Base-by-base conservation (phyloP, 2,888 invertebrate genomes). In the Eupeodes luniger region DNA sequence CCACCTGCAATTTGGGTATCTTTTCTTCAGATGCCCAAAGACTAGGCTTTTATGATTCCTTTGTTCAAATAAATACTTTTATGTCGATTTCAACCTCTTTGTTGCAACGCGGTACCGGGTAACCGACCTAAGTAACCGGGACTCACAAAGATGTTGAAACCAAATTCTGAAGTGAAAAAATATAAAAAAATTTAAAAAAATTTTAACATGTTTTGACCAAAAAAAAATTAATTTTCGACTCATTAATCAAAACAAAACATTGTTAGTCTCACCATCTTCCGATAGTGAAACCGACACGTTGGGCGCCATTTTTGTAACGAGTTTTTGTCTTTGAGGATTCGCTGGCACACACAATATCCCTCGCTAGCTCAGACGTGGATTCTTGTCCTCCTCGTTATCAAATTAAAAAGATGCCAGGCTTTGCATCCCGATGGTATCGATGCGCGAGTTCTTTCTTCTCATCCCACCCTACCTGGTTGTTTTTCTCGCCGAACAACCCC, bases 291-390 rank as follows among this genome's bases (percentile, higher is more conserved):
- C 51, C 51, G n/a, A 16, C 51, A 51, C 51, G 51, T 51, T 51
- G 51, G 51, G 51, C 51, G 51, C 51, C n/a, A 51, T 51, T 16
- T 51, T 51, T 51, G 51, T 51, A 51, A 51, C 51, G 51, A 51
- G n/a, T 51, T 51, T 51, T n/a, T 0, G 1, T 51, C 9, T 1
- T 16, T 9, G 51, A 51, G n/a, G 51, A 5, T n/a, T 16, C 5
- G 51, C 51, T 51, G 51, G n/a, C 51, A 51, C 51, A 51, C 5
- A n/a, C 4, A 51, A n/a, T 9, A 7, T 51, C 51, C 51, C n/a
- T 6, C 5, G 16, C 10, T 12, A 47, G 47, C 47, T 47, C 47
- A n/a, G n/a, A n/a, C n/a, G n/a, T n/a, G n/a, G 10, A 9, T n/a
- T n/a, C 1, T 47, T 2, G 47, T 0, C 51, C n/a, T 51, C 51